A percentile compares a stretch with the other conserved stretches of the same genome.
phyloP scores from a whole-genome alignment of 2,888 invertebrate genomes.

The Spodoptera exigua region DNA sequence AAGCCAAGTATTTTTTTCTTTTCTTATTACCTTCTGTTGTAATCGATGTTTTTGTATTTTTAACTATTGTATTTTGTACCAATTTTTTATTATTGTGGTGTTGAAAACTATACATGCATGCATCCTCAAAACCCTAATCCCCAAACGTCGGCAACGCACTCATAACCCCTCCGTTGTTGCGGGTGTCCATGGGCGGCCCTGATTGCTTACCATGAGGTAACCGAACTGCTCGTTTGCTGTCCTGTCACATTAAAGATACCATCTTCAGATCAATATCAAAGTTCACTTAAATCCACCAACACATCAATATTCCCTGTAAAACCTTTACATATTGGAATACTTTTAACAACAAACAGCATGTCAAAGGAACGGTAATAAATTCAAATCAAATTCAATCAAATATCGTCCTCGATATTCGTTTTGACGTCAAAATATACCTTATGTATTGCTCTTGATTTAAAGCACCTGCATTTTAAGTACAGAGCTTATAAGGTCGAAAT shows the following conservation, averaged over 20 bases:
- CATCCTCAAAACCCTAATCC: no score
- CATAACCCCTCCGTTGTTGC: no score
- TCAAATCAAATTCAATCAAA: conserved; percentile 61
- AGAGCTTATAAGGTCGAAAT: conserved; percentile 13
- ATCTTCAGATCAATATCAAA: conserved; percentile 17
- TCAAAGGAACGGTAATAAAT: conserved; percentile 56
- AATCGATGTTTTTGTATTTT: no score
- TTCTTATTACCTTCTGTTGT: no score
- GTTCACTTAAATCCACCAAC: conserved; percentile 7
- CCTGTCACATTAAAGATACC: background rate
- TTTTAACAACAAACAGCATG: conserved; percentile 49
- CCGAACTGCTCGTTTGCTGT: no score
- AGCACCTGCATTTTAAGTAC: background rate
- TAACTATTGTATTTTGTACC: no score
- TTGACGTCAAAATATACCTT: conserved; percentile 47
- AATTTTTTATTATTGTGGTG: no score
- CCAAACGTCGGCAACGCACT: no score
- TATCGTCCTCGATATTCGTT: conserved; percentile 55
- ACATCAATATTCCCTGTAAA: conserved; percentile 13
- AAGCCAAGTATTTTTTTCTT: no score
- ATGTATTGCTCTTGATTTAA: background rate
- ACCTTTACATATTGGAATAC: conserved; percentile 34
- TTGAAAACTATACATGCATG: no score
- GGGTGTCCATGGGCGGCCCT: no score
- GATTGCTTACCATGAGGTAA: no score